phyloP scores from a whole-genome alignment of 2,888 invertebrate genomes.

The Coenonympha glycerion region DNA sequence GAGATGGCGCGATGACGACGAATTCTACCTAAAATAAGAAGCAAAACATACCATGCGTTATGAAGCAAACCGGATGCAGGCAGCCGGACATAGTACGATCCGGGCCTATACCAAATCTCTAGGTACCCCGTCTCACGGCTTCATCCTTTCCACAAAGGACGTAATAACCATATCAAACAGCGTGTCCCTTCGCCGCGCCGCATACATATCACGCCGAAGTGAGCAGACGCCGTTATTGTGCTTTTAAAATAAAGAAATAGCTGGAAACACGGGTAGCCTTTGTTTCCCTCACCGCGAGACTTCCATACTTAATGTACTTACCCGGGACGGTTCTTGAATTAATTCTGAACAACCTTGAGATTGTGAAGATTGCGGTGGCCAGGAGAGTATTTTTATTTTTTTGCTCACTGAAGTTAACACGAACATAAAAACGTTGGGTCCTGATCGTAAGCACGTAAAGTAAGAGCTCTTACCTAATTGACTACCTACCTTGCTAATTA shows the following conservation, averaged over 20 bases:
- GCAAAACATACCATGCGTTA: too few species aligned
- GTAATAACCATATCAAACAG: constrained; percentile 76
- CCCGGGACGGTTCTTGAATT: constrained; percentile 39
- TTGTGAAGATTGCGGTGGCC: neutral
- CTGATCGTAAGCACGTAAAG: too few species aligned
- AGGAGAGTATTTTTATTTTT: neutral
- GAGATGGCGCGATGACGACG: too few species aligned
- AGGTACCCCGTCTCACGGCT: constrained; percentile 49
- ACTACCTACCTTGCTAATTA: too few species aligned
- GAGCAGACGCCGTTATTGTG: constrained; percentile 54
- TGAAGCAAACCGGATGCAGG: neutral
- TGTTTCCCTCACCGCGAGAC: constrained; percentile 58
- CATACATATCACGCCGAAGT: constrained; percentile 64
- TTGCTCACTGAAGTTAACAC: too few species aligned
- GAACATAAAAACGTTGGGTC: too few species aligned
- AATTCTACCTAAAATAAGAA: too few species aligned
- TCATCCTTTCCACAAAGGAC: constrained; percentile 68
- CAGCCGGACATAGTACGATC: neutral
- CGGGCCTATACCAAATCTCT: constrained; percentile 48
- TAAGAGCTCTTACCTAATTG: too few species aligned
- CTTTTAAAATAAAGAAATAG: constrained; percentile 68
- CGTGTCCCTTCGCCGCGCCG: constrained; percentile 68
- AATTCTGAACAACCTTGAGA: constrained; percentile 25
- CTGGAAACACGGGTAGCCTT: constrained; percentile 70
- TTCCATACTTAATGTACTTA: constrained; percentile 61